phyloP scores from a whole-genome alignment of 2,113 vertebrate genomes.

The Azemiops feae region DNA sequence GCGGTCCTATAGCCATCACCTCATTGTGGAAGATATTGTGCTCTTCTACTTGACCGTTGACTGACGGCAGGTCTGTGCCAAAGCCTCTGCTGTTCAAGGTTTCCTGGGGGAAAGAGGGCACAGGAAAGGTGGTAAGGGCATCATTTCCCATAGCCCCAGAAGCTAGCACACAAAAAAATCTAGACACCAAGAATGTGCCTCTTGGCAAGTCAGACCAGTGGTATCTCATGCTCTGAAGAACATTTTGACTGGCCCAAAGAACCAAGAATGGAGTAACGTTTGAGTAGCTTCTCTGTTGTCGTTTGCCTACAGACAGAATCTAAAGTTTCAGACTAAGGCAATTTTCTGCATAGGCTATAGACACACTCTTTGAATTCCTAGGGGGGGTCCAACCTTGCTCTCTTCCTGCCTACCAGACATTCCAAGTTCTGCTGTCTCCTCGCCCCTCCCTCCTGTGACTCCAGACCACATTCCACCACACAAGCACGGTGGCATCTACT shows the following conservation, averaged over 20 bases:
- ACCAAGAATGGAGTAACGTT: not conserved
- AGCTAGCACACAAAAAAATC: not conserved
- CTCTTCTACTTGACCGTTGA: slow-evolving; percentile 90
- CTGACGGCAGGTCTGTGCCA: slow-evolving; percentile 84
- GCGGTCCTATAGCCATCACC: slow-evolving; percentile 91
- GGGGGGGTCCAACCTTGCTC: not conserved
- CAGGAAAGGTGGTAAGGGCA: not conserved
- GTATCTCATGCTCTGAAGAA: too few relatives aligned
- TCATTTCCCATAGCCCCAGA: not conserved
- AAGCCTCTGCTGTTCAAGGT: slow-evolving; percentile 81
- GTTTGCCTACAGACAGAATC: not conserved
- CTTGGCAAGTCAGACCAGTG: not conserved
- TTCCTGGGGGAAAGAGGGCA: slow-evolving; percentile 63
- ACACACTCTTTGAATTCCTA: not conserved
- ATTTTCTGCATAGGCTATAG: not conserved
- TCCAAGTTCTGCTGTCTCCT: not conserved
- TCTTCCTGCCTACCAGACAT: not conserved
- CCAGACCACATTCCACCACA: not conserved
- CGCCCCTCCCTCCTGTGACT: not conserved
- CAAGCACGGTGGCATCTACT: not conserved
- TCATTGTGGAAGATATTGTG: slow-evolving; percentile 98
- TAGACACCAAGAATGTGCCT: too few relatives aligned
- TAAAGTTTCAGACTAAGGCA: not conserved
- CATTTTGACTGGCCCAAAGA: not conserved
- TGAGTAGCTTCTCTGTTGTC: not conserved